Evolutionary conservation across 2,888 invertebrate genomes (phyloP).

Genomic region (Dasypolia templi): DNA sequence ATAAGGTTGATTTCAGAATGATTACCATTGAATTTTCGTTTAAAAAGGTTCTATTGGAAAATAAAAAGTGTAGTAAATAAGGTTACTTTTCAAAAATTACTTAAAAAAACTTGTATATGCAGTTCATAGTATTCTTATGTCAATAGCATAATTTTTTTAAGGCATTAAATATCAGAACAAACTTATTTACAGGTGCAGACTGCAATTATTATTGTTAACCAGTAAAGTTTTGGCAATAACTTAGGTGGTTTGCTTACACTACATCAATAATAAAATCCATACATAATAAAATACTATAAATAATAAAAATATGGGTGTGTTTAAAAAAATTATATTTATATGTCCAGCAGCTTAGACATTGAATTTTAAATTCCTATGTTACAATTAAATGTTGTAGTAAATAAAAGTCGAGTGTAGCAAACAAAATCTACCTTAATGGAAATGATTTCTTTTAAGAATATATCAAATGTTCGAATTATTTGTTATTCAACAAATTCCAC

Average conservation of each 20-base stretch:
- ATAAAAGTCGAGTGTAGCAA: background rate
- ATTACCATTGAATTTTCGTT: background rate
- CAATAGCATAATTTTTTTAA: background rate
- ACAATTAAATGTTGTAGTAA: no score
- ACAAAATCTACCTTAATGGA: background rate
- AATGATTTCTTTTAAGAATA: background rate
- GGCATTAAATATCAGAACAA: background rate
- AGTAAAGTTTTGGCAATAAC: background rate
- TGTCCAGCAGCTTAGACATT: no score
- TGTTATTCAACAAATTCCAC: slow-evolving; percentile 17
- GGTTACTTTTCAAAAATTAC: background rate
- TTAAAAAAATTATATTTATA: no score
- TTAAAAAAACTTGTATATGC: no score
- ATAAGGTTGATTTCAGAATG: slow-evolving; percentile 17
- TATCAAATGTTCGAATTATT: background rate
- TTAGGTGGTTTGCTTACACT: background rate
- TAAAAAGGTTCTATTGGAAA: background rate
- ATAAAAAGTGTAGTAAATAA: background rate
- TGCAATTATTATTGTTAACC: background rate
- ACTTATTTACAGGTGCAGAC: background rate
- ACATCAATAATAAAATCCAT: no score
- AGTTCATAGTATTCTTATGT: background rate
- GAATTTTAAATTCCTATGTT: no score
- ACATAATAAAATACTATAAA: no score
- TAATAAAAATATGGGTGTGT: no score